Conservation (phyloP, 2,113 vertebrate species). For the Rhinogobius similis region DNA sequence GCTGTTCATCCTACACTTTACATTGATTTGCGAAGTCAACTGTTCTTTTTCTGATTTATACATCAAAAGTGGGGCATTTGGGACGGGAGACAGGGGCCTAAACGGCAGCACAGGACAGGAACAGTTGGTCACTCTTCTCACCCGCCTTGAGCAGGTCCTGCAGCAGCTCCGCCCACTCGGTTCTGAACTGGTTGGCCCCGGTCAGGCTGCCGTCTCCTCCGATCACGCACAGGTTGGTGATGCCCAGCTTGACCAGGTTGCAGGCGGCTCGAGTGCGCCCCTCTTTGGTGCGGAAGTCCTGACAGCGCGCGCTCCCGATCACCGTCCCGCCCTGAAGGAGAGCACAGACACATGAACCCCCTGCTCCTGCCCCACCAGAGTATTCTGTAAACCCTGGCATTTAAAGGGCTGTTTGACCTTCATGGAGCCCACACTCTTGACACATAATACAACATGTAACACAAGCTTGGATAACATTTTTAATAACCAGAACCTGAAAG, state of each 20-base stretch:
- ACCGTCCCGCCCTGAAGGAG: slow-evolving; percentile 87
- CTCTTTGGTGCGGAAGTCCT: slow-evolving; percentile 86
- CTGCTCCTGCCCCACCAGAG: background rate
- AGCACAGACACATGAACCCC: slow-evolving; percentile 1
- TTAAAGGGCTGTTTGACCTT: slow-evolving; percentile 51
- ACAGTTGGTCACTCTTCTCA: too few relatives aligned
- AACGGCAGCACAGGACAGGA: too few relatives aligned
- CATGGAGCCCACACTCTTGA: background rate
- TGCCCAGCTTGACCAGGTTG: slow-evolving; percentile 88
- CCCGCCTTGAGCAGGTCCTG: slow-evolving; percentile 83
- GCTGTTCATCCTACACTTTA: too few relatives aligned
- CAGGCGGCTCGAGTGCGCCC: slow-evolving; percentile 86
- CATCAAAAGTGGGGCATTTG: too few relatives aligned
- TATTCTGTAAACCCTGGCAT: slow-evolving; percentile 38
- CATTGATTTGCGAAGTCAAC: too few relatives aligned
- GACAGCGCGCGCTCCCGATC: slow-evolving; percentile 92
- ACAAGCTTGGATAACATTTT: background rate
- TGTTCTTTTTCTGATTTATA: too few relatives aligned
- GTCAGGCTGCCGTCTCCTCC: slow-evolving; percentile 82
- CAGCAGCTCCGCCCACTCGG: slow-evolving; percentile 87
- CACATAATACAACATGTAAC: background rate
- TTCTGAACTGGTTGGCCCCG: slow-evolving; percentile 90
- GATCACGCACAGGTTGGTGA: slow-evolving; percentile 85
- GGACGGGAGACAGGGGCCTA: too few relatives aligned
- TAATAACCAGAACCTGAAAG: background rate